Conservation (phyloP, 1,140 invertebrate genomes). For the Acyrthosiphon pisum region DNA sequence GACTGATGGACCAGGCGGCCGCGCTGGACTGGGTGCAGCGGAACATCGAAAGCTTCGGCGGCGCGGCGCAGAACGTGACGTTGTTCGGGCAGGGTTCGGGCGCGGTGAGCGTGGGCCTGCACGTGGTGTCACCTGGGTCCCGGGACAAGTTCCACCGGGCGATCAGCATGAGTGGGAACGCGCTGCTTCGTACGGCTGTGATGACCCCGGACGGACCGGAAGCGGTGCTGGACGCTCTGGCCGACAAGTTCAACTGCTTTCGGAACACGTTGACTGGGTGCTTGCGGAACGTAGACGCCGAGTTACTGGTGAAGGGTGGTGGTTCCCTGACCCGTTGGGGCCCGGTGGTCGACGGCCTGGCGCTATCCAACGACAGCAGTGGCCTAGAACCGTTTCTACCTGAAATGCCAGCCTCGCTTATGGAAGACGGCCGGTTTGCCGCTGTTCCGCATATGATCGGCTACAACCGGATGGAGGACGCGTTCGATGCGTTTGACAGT, state of each 20-base stretch:
- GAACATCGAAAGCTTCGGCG: slow-evolving; percentile 87
- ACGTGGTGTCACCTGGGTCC: slow-evolving; percentile 71
- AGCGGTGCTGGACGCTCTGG: slow-evolving; percentile 67
- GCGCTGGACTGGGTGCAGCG: slow-evolving; percentile 85
- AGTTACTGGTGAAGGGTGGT: slow-evolving; percentile 69
- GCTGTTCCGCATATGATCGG: slow-evolving; percentile 76
- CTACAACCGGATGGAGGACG: slow-evolving; percentile 81
- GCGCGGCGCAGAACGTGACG: slow-evolving; percentile 81
- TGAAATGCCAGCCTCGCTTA: slow-evolving; percentile 70
- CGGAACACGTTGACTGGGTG: slow-evolving; percentile 71
- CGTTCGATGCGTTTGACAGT: slow-evolving; percentile 66
- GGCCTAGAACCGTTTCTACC: slow-evolving; percentile 72
- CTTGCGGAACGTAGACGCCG: slow-evolving; percentile 69
- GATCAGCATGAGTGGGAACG: slow-evolving; percentile 78
- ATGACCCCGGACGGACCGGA: slow-evolving; percentile 65
- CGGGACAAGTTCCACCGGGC: slow-evolving; percentile 71
- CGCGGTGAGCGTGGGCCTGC: slow-evolving; percentile 76
- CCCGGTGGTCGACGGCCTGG: slow-evolving; percentile 74
- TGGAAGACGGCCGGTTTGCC: slow-evolving; percentile 66
- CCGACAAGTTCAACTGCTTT: slow-evolving; percentile 71
- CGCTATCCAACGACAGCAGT: slow-evolving; percentile 67
- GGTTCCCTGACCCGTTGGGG: slow-evolving; percentile 73
- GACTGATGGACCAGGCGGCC: slow-evolving; percentile 88
- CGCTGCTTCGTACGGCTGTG: slow-evolving; percentile 68
- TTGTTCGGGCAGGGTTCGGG: slow-evolving; percentile 87